phyloP scores from a whole-genome alignment of 2,113 vertebrate genomes.

The Fregetta grallaria region DNA sequence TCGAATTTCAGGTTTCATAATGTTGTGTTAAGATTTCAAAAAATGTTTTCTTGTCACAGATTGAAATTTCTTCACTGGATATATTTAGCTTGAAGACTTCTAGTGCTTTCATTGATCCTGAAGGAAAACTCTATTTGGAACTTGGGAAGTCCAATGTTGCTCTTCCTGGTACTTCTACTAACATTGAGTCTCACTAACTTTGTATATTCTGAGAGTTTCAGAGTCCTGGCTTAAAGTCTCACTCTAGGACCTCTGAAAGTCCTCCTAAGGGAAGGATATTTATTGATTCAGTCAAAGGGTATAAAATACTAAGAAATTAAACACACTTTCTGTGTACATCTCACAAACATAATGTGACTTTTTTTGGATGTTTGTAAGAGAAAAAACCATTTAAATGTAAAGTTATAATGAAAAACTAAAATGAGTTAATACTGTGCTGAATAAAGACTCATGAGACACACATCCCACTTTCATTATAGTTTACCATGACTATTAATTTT shows the following conservation, averaged over 20 bases:
- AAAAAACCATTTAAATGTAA: neutral
- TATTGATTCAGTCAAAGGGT: neutral
- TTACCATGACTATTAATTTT: conserved; percentile 5
- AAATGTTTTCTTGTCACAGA: neutral
- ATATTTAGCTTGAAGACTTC: neutral
- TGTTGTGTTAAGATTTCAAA: neutral
- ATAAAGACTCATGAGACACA: neutral
- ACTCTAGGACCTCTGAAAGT: neutral
- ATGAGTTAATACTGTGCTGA: neutral
- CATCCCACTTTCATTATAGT: neutral
- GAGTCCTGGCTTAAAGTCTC: neutral
- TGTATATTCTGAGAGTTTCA: neutral
- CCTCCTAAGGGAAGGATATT: neutral
- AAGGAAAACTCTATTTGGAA: neutral
- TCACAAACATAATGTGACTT: neutral
- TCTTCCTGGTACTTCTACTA: neutral
- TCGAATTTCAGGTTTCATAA: neutral
- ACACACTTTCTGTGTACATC: neutral
- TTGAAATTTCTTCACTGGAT: neutral
- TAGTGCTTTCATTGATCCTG: neutral
- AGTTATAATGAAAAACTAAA: neutral
- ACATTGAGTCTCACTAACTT: neutral
- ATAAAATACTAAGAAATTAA: neutral
- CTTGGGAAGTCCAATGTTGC: neutral
- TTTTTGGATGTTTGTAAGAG: neutral